Conservation (phyloP, 2,113 vertebrate species). For the Platysteira castanea region DNA sequence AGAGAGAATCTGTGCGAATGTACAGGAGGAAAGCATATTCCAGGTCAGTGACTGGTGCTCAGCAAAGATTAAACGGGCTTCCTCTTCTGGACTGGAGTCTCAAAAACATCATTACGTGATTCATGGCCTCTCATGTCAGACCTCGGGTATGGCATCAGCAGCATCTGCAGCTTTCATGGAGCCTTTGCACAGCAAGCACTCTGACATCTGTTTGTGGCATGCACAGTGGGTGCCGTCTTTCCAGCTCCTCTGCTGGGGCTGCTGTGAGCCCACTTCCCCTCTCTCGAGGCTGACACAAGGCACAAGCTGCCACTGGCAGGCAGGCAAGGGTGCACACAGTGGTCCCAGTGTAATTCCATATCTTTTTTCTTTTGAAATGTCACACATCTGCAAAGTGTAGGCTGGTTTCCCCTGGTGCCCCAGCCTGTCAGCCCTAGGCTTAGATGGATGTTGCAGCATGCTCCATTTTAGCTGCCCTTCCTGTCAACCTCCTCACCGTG, state of each 20-base stretch:
- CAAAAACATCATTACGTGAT: background rate
- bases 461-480: background rate
- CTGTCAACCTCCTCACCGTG: background rate
- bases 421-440: background rate
- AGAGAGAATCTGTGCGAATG: background rate
- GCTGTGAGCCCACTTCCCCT: background rate
- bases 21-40: background rate
- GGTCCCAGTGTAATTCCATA: background rate
- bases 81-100: background rate
- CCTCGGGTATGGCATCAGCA: background rate
- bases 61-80: background rate
- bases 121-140: slow-evolving; percentile 16
- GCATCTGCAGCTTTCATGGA: slow-evolving; percentile 40
- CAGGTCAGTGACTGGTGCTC: background rate
- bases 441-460: background rate
- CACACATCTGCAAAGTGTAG: background rate
- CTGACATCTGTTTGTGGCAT: slow-evolving; percentile 43
- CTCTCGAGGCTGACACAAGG: background rate
- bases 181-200: background rate
- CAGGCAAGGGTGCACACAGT: background rate
- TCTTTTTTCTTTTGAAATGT: background rate
- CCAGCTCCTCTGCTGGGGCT: background rate
- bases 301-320: background rate
- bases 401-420: background rate
- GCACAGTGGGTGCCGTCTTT: background rate